Conservation (phyloP, 2,797 vertebrate species). For the Nyctalus aviator region DNA sequence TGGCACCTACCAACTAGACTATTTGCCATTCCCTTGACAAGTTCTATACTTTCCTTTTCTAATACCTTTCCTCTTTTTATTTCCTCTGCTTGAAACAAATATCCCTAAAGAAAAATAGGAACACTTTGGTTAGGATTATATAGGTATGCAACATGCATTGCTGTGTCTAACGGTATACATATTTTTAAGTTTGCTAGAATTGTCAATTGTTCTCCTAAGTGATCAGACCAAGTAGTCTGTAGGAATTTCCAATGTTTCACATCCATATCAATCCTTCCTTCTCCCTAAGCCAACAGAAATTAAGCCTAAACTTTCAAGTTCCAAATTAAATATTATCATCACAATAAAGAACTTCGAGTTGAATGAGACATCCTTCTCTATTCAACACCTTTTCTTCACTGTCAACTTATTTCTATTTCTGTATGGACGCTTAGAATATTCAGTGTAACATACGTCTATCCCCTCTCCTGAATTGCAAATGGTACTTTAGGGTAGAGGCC, state of each 20-base stretch:
- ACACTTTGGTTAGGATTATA: neutral
- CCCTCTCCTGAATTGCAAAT: constrained; percentile 14
- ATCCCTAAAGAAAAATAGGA: too few species aligned
- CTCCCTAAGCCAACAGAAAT: constrained; percentile 33
- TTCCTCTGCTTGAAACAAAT: neutral
- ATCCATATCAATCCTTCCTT: neutral
- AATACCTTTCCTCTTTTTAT: neutral
- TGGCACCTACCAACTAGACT: neutral
- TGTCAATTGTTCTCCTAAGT: neutral
- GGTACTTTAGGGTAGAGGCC: constrained; percentile 31
- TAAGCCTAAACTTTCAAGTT: constrained; percentile 9
- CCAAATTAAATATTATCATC: constrained; percentile 58
- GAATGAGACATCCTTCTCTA: constrained; percentile 32
- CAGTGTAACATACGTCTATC: constrained; percentile 18
- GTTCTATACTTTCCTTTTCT: neutral
- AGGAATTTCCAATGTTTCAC: neutral
- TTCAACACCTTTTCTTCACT: neutral
- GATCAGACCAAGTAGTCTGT: neutral
- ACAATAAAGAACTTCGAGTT: constrained; percentile 30
- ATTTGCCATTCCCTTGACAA: constrained; percentile 15
- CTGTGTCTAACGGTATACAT: neutral
- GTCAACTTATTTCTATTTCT: constrained; percentile 55
- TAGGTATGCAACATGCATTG: neutral
- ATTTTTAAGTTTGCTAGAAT: neutral
- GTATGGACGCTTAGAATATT: neutral